A percentile compares a stretch with the other conserved stretches of the same genome.
These are phyloP conservation scores for Drosophila ironensis DNA, from an alignment of 1,140 invertebrate species.

Conservation along the genomic window DNA sequence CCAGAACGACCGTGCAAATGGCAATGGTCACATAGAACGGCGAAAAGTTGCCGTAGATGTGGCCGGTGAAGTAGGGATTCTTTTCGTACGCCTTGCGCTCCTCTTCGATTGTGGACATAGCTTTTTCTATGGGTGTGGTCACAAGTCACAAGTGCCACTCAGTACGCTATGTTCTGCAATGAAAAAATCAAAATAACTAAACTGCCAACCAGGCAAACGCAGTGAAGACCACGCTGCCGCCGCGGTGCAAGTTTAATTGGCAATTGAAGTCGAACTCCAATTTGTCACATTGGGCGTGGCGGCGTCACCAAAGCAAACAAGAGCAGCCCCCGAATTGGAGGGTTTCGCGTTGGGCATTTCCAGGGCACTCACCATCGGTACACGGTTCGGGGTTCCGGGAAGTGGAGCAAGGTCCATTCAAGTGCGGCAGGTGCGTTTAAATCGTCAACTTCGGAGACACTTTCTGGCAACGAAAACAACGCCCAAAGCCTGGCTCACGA, in stretches of 20 bases:
- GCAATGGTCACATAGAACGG: slow-evolving; percentile 90
- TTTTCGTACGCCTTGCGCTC: slow-evolving; percentile 86
- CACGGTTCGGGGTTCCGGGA: slow-evolving; percentile 4
- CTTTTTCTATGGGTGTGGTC: slow-evolving; percentile 40
- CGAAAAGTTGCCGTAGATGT: slow-evolving; percentile 86
- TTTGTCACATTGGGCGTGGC: slow-evolving; percentile 68
- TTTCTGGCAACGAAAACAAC: slow-evolving; percentile 57
- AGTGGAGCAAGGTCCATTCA: slow-evolving; percentile 35
- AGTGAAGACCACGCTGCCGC: no score
- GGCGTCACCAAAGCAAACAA: slow-evolving; percentile 37
- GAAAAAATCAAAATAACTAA: not conserved
- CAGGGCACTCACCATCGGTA: slow-evolving; percentile 53
- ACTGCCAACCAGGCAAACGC: not conserved
- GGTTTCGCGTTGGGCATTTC: not conserved
- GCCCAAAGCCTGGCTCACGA: slow-evolving; percentile 69
- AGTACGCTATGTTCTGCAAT: slow-evolving; percentile 44
- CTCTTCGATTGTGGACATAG: slow-evolving; percentile 85
- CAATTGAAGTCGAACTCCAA: slow-evolving; percentile 12
- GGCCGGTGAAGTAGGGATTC: slow-evolving; percentile 86
- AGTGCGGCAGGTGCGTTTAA: not conserved
- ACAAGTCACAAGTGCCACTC: slow-evolving; percentile 18
- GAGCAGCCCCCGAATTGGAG: not conserved
- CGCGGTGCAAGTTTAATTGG: no score
- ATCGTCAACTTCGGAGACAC: slow-evolving; percentile 1
- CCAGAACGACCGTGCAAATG: slow-evolving; percentile 88